phyloP scores from a whole-genome alignment of 2,797 vertebrate species.

The Hyperoplus lanceolatus region DNA sequence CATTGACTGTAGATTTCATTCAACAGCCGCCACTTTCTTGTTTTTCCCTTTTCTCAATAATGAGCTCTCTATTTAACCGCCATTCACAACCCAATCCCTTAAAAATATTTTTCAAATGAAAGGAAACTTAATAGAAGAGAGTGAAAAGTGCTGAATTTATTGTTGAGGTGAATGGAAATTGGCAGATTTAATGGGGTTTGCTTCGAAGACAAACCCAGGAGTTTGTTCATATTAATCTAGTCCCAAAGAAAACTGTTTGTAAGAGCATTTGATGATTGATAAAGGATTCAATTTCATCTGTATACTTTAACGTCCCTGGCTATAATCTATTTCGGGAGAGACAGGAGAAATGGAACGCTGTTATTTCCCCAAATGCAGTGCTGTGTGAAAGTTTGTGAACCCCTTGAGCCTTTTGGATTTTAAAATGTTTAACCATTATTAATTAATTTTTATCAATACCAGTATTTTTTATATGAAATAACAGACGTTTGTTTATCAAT shows the following conservation, averaged over 20 bases:
- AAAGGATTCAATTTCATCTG: background rate
- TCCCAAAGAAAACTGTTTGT: background rate
- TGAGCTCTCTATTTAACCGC: background rate
- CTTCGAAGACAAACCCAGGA: background rate
- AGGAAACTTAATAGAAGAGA: background rate
- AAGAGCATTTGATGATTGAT: background rate
- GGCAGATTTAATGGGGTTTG: background rate
- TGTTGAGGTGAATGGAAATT: background rate
- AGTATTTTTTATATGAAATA: too few relatives aligned
- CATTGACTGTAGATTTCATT: constrained; percentile 26
- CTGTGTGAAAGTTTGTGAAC: too few relatives aligned
- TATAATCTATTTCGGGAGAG: background rate
- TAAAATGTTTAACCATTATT: too few relatives aligned
- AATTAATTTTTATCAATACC: too few relatives aligned
- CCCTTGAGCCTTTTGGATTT: too few relatives aligned
- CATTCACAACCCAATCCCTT: background rate
- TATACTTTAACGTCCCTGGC: background rate
- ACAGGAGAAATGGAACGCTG: background rate
- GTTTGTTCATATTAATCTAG: background rate
- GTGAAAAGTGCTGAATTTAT: background rate
- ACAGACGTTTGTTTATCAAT: too few relatives aligned
- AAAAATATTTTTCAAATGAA: constrained; percentile 7
- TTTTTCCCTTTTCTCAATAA: constrained; percentile 18
- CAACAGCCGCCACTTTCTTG: constrained; percentile 2
- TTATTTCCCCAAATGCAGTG: background rate